Evolutionary conservation across 2,113 vertebrate genomes (phyloP), one percentile per base, ranked within the genome.

Genomic region (Zosterops borbonicus): DNA sequence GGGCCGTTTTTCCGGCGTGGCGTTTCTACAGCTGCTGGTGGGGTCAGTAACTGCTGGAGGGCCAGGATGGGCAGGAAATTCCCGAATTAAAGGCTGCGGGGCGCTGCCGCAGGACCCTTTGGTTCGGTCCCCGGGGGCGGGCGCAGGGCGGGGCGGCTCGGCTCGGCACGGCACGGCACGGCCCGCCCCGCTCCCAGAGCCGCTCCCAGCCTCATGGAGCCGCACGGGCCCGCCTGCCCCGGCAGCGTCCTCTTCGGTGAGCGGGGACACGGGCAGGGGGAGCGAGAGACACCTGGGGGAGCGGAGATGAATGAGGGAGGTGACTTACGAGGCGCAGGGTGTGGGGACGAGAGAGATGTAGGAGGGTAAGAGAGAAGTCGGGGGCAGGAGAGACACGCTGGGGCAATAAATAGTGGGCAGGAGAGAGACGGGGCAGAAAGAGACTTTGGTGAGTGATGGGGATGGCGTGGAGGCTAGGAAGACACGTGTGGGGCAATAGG

Each of bases 231-330:
- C 39, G 59, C 62, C 65, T 41, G 42, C 17, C 62, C 86, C 39
- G 64, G 81, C 74, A 87, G 70, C 35, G 93, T 95, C 63, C 67
- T 83, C 33, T 97, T 97, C 89, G 91, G 96, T 96, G 41, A 88
- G 95, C 35, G 29, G 37, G 37, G 37, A 37, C 37, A 37, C 37
- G 37, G 37, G 37, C 37, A 37, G 37, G 37, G 41, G 12, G 9
- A 42, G 5, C 3, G 55, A 37, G 27, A 14, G 28, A 47, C 33
- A 6, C 4, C 7, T 1, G 19, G 9, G 14, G 17, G 11, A 6
- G 14, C 29, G 17, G 0, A 9, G 20, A 9, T 27, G 22, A 28
- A 6, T 1, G 15, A 5, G 9, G n/a, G 23, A 22, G 21, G 37
- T 14, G 27, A 12, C 22, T 27, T 9, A 12, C 2, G 55, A 21